Evolutionary conservation across 2,113 vertebrate genomes (phyloP), one percentile per base, ranked within the genome.

Genomic region (Acanthisitta chloris): DNA sequence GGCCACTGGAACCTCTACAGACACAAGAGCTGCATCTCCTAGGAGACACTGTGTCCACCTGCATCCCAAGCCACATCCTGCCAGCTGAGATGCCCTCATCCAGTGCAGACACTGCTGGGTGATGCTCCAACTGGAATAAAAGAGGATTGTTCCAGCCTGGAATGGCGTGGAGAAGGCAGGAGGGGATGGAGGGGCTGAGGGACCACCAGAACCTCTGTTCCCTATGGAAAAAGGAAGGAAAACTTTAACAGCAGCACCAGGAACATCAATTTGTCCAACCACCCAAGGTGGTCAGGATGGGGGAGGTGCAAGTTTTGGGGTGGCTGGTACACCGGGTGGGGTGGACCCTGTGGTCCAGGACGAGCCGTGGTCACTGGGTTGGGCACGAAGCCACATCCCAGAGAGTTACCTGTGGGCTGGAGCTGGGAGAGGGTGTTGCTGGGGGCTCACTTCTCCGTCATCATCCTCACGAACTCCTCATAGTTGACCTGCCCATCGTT

Each of bases 391-490:
- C 10, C 1, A 4, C 40, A 12, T 40, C 24, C 16, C 55, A 2
- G 25, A 0, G 3, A 10, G 4, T 90, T 87, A 95, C 93, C 94
- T 77, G 48, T 0, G 14, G 43, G 6, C 2, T 0, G 18, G 38
- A 25, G 62, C 28, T 0, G 65, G n/a, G 4, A 25, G 33, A 0
- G 36, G 20, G 2, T 5, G 23, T 0, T 0, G 29, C 6, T 2
- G 10, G 33, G 6, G 4, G 13, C 4, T 95, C 88, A 97, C 89
- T 97, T 97, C 92, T 96, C 96, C 29, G 64, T 96, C 96, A 97
- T 97, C 89, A 97, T 90, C 81, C 95, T 93, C 1, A 97, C 95
- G 0, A 97, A 96, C 85, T 97, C 96, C 73, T 97, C 95, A 15
- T 97, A 97, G 89, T 97, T 96, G 77, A 97, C 93, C 79, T 88